Evolutionary conservation across 2,888 invertebrate species (phyloP).

Genomic region (Drosophila meridionalis): DNA sequence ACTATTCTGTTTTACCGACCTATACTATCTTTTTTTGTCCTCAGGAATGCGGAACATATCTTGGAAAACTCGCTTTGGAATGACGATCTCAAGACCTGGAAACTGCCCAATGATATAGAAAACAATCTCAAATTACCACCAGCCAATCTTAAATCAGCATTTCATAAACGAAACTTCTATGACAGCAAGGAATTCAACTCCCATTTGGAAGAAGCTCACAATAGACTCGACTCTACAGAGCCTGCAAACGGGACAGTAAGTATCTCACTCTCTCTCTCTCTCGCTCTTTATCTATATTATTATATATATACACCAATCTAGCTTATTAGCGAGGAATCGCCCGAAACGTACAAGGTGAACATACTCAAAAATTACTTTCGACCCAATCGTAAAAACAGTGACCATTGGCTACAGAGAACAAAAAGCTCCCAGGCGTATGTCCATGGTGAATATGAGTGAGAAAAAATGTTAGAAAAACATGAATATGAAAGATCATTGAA

Average conservation of each 20-base stretch:
- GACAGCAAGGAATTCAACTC: constrained; percentile 7
- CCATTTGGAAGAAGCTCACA: background rate
- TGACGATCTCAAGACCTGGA: constrained; percentile 90
- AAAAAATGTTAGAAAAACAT: background rate
- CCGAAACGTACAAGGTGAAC: constrained; percentile 86
- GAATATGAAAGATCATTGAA: background rate
- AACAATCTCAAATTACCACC: constrained; percentile 90
- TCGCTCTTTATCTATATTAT: too few species aligned
- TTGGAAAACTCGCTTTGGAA: constrained; percentile 90
- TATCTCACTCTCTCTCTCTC: background rate
- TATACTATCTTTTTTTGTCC: too few species aligned
- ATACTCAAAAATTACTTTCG: constrained; percentile 91
- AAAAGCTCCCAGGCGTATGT: constrained; percentile 86
- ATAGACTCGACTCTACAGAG: background rate
- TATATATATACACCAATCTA: constrained; percentile 1
- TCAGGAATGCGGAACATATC: constrained; percentile 89
- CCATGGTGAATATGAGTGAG: constrained; percentile 26
- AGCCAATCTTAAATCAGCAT: constrained; percentile 76
- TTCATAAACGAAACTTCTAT: constrained; percentile 16
- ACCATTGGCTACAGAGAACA: constrained; percentile 86
- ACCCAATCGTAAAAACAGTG: constrained; percentile 86
- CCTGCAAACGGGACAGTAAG: constrained; percentile 27
- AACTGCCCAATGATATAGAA: constrained; percentile 88
- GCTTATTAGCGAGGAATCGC: constrained; percentile 18
- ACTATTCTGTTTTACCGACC: background rate